phyloP scores from a whole-genome alignment of 2,113 vertebrate genomes.

The Nanger granti region DNA sequence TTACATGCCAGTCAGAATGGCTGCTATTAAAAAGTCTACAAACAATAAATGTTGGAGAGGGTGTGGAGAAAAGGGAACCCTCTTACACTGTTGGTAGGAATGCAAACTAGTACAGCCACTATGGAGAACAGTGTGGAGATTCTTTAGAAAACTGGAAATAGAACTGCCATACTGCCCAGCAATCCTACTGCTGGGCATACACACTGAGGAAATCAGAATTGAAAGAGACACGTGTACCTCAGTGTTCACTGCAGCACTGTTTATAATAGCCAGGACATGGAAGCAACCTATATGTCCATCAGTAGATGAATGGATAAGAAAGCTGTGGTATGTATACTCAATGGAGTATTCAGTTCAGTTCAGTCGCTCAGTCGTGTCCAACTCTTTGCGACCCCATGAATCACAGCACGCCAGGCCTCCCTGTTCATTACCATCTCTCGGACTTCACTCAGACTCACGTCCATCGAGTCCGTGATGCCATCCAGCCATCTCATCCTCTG shows the following conservation, averaged over 20 bases:
- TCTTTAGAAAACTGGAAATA: not conserved
- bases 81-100: not conserved
- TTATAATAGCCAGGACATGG: not conserved
- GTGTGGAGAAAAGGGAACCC: not conserved
- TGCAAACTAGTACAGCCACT: not conserved
- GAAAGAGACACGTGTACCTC: not conserved
- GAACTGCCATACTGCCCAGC: not conserved
- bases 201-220: not conserved
- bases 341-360: not conserved
- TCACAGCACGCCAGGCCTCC: too few relatives aligned
- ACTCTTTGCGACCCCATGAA: too few relatives aligned
- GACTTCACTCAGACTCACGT: too few relatives aligned
- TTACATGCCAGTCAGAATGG: not conserved
- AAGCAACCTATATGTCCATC: not conserved
- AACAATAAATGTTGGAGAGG: not conserved
- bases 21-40: not conserved
- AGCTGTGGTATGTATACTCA: not conserved
- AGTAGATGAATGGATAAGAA: not conserved
- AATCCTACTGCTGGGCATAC: not conserved
- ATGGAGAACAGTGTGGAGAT: not conserved
- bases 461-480: too few relatives aligned
- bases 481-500: too few relatives aligned
- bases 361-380: too few relatives aligned
- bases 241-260: not conserved
- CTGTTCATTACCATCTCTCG: too few relatives aligned